A percentile compares a stretch with the other conserved stretches of the same genome.
phyloP scores from a whole-genome alignment of 2,888 invertebrate genomes.

The Agelastica alni region DNA sequence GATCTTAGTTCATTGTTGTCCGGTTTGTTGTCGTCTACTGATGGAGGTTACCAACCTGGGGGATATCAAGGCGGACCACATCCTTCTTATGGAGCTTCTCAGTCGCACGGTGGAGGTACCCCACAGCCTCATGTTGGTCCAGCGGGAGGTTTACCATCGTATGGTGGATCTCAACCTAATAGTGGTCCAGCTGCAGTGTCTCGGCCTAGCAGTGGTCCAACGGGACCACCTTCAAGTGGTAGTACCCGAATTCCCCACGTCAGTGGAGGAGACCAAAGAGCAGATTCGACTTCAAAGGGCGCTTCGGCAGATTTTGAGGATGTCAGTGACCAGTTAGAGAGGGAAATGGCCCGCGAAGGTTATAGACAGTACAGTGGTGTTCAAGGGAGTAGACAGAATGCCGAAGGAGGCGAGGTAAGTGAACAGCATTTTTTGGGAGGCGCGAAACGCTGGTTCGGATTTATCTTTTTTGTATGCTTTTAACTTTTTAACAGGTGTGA shows the following conservation, averaged over 20 bases:
- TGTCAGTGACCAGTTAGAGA: slow-evolving; percentile 28
- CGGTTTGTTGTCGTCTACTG: slow-evolving; percentile 14
- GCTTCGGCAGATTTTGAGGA: slow-evolving; percentile 20
- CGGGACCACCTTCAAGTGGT: not conserved
- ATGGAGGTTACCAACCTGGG: slow-evolving; percentile 7
- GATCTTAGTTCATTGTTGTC: slow-evolving; percentile 25
- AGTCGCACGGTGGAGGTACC: not conserved
- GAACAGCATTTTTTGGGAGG: not conserved
- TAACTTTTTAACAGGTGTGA: too few species aligned
- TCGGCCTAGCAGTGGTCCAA: not conserved
- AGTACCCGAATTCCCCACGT: not conserved
- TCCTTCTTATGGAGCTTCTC: not conserved
- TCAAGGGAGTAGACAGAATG: not conserved
- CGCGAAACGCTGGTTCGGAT: not conserved
- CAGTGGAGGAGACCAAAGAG: slow-evolving; percentile 3
- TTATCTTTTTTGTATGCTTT: too few species aligned
- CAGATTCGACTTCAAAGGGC: slow-evolving; percentile 3
- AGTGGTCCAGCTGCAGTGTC: not conserved
- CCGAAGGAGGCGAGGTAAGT: not conserved
- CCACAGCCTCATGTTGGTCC: not conserved
- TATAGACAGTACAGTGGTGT: slow-evolving; percentile 1
- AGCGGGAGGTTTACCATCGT: not conserved
- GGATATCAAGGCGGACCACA: not conserved
- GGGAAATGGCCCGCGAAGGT: slow-evolving; percentile 22
- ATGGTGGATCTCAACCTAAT: not conserved